Percentiles rank a stretch among this genome's conserved stretches.
Conservation (phyloP, 1,140 invertebrate species). For the Lethrus apterus region DNA sequence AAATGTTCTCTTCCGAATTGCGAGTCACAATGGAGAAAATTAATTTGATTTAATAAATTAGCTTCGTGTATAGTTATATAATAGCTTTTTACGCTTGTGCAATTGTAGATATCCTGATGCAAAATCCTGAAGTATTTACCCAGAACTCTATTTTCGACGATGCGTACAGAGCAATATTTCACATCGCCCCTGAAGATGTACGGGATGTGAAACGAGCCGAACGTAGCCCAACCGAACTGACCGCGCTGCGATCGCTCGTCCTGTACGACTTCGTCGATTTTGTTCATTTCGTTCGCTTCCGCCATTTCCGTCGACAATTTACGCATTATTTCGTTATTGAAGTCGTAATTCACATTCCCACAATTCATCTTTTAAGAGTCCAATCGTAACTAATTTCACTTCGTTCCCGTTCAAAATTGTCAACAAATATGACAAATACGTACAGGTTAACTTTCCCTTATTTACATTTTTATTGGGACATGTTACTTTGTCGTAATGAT, state of each 20-base stretch:
- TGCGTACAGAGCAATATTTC: slow-evolving; percentile 2
- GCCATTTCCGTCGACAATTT: no score
- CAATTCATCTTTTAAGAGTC: no score
- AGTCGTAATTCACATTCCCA: no score
- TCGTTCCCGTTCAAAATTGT: no score
- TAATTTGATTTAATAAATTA: slow-evolving; percentile 9
- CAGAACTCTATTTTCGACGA: slow-evolving; percentile 5
- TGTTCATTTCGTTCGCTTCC: no score
- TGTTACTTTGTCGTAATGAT: no score
- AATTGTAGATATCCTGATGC: slow-evolving; percentile 6
- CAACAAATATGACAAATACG: no score
- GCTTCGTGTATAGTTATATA: slow-evolving; percentile 3
- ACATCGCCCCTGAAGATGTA: slow-evolving; percentile 6
- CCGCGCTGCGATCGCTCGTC: slow-evolving; percentile 7
- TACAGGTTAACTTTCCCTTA: no score
- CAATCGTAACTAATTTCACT: no score
- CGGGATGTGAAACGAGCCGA: slow-evolving; percentile 4
- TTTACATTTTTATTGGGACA: no score
- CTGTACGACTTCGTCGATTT: no score
- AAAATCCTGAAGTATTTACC: slow-evolving; percentile 7
- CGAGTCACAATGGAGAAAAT: slow-evolving; percentile 9
- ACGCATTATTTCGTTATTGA: no score
- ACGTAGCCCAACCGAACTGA: slow-evolving; percentile 8
- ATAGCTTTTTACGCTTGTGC: slow-evolving; percentile 7
- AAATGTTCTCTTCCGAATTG: slow-evolving; percentile 4